These are phyloP conservation scores for Virgularia gustaviana DNA, from an alignment of 92 coral and sea anemone genomes.

Conservation along the genomic window DNA sequence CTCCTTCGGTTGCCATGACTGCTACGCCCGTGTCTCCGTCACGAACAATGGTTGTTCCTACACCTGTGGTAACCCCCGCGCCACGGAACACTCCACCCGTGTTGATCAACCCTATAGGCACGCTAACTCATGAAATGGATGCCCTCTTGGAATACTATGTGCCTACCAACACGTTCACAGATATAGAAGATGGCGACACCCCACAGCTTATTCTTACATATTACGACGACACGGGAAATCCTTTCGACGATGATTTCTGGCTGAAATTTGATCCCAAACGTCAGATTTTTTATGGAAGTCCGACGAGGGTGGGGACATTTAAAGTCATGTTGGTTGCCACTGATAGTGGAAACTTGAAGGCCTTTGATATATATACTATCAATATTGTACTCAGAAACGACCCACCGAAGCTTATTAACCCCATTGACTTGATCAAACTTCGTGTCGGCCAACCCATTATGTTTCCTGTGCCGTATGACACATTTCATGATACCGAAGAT, in stretches of 20 bases:
- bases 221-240: constrained; percentile 41
- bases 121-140: constrained; percentile 47
- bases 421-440: constrained; percentile 30
- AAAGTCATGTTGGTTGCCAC: not conserved
- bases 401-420: constrained; percentile 35
- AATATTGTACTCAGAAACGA: not conserved
- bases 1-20: constrained; percentile 22
- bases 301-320: constrained; percentile 41
- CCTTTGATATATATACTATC: not conserved
- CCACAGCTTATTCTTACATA: constrained; percentile 54
- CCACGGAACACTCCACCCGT: constrained; percentile 51
- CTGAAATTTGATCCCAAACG: constrained; percentile 48
- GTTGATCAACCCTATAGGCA: constrained; percentile 23
- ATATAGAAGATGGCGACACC: constrained; percentile 72
- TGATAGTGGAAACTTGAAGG: not conserved
- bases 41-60: constrained; percentile 37
- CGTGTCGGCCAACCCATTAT: constrained; percentile 55
- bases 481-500: constrained; percentile 64
- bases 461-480: constrained; percentile 48
- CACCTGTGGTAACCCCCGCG: not conserved
- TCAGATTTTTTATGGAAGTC: constrained; percentile 73
- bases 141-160: constrained; percentile 53
- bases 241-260: constrained; percentile 65
- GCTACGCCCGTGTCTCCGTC: constrained; percentile 14
- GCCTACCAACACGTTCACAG: constrained; percentile 61